These are phyloP conservation scores for Carpatolechia fugitivella DNA, from an alignment of 2,888 invertebrate genomes.

Conservation along the genomic window DNA sequence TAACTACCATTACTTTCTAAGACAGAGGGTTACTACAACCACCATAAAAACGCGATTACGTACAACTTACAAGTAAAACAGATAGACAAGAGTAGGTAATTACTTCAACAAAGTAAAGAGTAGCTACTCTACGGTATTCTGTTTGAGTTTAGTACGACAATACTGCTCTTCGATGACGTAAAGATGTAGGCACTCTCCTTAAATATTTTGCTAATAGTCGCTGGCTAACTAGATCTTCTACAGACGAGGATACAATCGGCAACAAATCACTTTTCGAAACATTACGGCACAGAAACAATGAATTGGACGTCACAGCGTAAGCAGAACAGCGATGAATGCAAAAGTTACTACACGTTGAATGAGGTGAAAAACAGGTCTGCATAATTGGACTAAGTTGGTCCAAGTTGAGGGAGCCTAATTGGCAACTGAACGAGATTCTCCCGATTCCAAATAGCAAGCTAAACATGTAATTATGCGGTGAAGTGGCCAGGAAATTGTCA, in stretches of 20 bases:
- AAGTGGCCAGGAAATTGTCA: slow-evolving; percentile 30
- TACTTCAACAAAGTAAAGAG: no score
- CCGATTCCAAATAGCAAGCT: slow-evolving; percentile 24
- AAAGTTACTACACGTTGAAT: slow-evolving; percentile 10
- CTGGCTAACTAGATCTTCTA: neutral
- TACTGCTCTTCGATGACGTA: no score
- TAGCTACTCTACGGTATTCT: no score
- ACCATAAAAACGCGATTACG: no score
- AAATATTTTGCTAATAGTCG: slow-evolving; percentile 7
- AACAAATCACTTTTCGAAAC: neutral
- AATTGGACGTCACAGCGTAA: no score
- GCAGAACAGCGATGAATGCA: neutral
- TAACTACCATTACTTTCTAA: no score
- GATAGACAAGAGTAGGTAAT: no score
- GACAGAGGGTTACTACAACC: no score
- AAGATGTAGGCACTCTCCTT: neutral
- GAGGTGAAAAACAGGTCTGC: slow-evolving; percentile 31
- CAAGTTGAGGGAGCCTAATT: slow-evolving; percentile 37
- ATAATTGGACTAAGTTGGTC: slow-evolving; percentile 41
- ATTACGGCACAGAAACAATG: neutral
- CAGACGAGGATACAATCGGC: neutral
- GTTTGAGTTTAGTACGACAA: no score
- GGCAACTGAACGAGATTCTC: slow-evolving; percentile 39
- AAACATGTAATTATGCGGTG: slow-evolving; percentile 29
- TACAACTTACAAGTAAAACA: no score